Base-by-base conservation (phyloP, 2,113 vertebrate species). In the Lucifuga dentata region DNA sequence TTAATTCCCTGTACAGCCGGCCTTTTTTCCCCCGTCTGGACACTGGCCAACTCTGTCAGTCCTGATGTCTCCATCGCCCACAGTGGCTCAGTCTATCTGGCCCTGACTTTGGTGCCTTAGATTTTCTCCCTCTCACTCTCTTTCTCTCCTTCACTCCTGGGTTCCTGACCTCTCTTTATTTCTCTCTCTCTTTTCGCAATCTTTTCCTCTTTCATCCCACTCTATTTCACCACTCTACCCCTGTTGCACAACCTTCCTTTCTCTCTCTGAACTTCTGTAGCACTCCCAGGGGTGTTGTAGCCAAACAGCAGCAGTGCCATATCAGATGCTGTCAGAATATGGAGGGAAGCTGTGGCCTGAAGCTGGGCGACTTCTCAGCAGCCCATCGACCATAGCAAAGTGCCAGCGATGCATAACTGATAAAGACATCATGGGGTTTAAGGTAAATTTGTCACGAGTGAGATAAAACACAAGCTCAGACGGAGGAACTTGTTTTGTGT, bases 31-130 rank as follows among this genome's bases (percentile, higher is more conserved):
- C 48, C 20, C 48, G 71, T 64, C 83, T 89, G 87, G 70, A 87
- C 38, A 23, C 6, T 2, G 41, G 90, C 86, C 88, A 87, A 78
- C 23, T 23, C 78, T 83, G 86, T 89, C 86, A 84, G 46, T 66
- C 29, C 33, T 73, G 85, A 91, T 88, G 86, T 89, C 88, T 90
- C 77, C 71, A 85, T 88, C 51, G 82, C 77, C 73, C 68, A 68
- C 73, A 81, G 78, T 73, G 77, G 29, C 52, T 70, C 58, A 57
- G 72, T 77, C 87, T 76, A 39, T 78, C 78, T 73, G 38, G 52
- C 58, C 74, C n/a, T 41, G 55, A 51, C 83, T 43, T 72, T 59
- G 63, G 53, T 19, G 7, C 63, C 33, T 76, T 52, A 72, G 9
- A 71, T 64, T 76, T 52, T 72, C 45, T 66, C 8, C 56, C 43